A percentile compares a stretch with the other conserved stretches of the same genome.
These are phyloP conservation scores for Zapus hudsonius DNA, from an alignment of 2,113 vertebrate genomes.

Conservation along the genomic window DNA sequence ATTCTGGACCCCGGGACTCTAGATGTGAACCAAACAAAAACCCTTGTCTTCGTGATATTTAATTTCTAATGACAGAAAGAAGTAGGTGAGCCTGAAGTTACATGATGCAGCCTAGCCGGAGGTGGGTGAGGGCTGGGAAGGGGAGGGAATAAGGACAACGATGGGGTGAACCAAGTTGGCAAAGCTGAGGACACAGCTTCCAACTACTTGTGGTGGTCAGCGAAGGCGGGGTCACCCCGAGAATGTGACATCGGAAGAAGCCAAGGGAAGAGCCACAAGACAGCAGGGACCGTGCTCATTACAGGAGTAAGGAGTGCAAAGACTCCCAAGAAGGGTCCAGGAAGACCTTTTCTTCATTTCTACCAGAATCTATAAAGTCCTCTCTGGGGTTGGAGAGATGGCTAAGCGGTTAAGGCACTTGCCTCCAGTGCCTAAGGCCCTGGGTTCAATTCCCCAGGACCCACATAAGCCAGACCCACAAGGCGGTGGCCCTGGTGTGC, in stretches of 20 bases:
- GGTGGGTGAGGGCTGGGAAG: not conserved
- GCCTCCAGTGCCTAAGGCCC: too few species aligned
- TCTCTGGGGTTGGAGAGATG: too few species aligned
- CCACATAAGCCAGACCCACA: too few species aligned
- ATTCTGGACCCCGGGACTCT: not conserved
- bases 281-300: not conserved
- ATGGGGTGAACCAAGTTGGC: not conserved
- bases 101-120: not conserved
- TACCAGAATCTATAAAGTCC: not conserved
- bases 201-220: not conserved
- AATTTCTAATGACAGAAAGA: not conserved
- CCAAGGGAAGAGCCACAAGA: not conserved
- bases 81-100: not conserved
- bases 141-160: too few species aligned
- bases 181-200: not conserved
- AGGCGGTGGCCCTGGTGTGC: too few species aligned
- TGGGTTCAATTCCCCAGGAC: too few species aligned
- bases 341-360: not conserved
- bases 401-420: too few species aligned
- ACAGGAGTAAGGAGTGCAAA: not conserved
- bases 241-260: not conserved
- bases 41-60: not conserved
- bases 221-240: not conserved
- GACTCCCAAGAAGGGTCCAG: not conserved
- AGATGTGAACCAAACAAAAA: not conserved